phyloP scores from a whole-genome alignment of 1,140 invertebrate genomes.

The Pseudobourletiella spinata region DNA sequence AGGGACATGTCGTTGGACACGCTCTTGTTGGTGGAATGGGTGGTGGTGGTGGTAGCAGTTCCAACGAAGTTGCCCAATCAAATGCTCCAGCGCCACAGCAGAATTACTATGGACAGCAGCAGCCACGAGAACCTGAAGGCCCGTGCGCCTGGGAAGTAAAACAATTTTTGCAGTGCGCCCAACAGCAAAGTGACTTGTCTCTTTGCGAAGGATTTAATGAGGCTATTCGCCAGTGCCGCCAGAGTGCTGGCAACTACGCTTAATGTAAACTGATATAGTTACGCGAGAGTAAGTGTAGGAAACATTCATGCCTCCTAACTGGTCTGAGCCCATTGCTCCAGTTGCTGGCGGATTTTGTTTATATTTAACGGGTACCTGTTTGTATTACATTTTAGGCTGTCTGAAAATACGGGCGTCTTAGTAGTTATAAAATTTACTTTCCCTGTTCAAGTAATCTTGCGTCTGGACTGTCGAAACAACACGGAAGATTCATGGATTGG shows the following conservation, averaged over 20 bases:
- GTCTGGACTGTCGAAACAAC: no score
- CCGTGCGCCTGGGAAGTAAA: slow-evolving; percentile 81
- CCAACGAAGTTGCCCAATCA: slow-evolving; percentile 39
- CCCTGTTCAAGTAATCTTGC: no score
- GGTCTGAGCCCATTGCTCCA: no score
- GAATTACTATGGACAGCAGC: slow-evolving; percentile 39
- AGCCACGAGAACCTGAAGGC: slow-evolving; percentile 44
- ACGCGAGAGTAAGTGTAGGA: background rate
- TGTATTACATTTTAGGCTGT: no score
- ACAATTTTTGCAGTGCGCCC: slow-evolving; percentile 79
- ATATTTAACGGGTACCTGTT: no score
- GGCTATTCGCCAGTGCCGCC: slow-evolving; percentile 72
- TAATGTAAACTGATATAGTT: background rate
- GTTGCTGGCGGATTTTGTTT: no score
- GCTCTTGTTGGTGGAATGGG: slow-evolving; percentile 77
- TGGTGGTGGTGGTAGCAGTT: slow-evolving; percentile 50
- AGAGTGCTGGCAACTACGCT: slow-evolving; percentile 8
- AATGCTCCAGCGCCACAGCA: slow-evolving; percentile 38
- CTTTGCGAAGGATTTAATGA: slow-evolving; percentile 90
- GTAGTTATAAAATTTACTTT: background rate
- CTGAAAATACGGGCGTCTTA: no score
- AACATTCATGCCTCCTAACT: no score
- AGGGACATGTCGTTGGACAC: slow-evolving; percentile 75
- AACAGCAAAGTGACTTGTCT: slow-evolving; percentile 69
- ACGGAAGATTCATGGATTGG: no score